These are phyloP conservation scores for Amphimallon solstitiale DNA, from an alignment of 2,888 invertebrate species.

Conservation along the genomic window DNA sequence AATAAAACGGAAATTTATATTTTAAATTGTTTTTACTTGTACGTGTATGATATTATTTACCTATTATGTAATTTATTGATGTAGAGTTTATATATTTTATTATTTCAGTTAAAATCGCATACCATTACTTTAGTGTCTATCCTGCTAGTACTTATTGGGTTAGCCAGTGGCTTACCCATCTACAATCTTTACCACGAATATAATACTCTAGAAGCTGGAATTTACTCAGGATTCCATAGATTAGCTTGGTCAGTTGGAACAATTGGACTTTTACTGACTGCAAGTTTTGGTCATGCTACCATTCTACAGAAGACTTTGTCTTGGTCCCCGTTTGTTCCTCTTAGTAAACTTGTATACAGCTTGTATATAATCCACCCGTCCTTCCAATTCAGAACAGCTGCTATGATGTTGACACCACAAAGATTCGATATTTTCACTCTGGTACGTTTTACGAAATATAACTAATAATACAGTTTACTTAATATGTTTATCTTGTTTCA, in stretches of 20 bases:
- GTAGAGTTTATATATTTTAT: slow-evolving; percentile 35
- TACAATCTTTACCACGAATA: slow-evolving; percentile 65
- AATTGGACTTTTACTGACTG: slow-evolving; percentile 64
- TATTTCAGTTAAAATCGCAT: slow-evolving; percentile 66
- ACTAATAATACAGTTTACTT: background rate
- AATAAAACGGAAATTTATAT: too few species aligned
- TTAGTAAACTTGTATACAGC: slow-evolving; percentile 70
- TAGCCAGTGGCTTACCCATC: slow-evolving; percentile 66
- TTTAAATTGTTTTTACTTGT: too few species aligned
- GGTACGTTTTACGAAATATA: slow-evolving; percentile 58
- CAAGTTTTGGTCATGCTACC: slow-evolving; percentile 64
- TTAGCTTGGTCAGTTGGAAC: slow-evolving; percentile 68
- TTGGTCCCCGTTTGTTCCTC: slow-evolving; percentile 69
- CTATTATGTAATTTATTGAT: background rate
- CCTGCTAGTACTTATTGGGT: slow-evolving; percentile 62
- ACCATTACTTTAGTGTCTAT: slow-evolving; percentile 61
- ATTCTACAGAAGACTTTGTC: slow-evolving; percentile 62
- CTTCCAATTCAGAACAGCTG: slow-evolving; percentile 66
- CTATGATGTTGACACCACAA: slow-evolving; percentile 64
- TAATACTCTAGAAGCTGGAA: slow-evolving; percentile 65
- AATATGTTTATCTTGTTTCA: slow-evolving; percentile 56
- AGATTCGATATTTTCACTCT: slow-evolving; percentile 58
- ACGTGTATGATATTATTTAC: slow-evolving; percentile 53
- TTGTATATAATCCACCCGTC: slow-evolving; percentile 69
- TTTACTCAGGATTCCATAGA: slow-evolving; percentile 69